A percentile compares a stretch with the other conserved stretches of the same genome.
phyloP scores from a whole-genome alignment of 2,797 vertebrate genomes.

The Nannoperca obscura region DNA sequence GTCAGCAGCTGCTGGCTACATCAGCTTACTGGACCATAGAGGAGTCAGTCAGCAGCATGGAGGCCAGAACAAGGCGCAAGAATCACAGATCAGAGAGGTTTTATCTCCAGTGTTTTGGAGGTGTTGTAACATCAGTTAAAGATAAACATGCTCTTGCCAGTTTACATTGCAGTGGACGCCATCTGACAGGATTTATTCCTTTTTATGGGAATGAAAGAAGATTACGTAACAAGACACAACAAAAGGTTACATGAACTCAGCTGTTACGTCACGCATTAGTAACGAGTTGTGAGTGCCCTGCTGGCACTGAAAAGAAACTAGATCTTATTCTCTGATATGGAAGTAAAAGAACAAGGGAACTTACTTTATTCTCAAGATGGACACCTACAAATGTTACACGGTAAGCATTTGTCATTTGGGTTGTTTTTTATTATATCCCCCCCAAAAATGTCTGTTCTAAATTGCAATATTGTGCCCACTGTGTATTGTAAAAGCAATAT shows the following conservation, averaged over 20 bases:
- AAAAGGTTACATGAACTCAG: slow-evolving; percentile 39
- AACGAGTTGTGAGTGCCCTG: slow-evolving; percentile 8
- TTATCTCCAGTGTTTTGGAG: too few relatives aligned
- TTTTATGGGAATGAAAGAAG: slow-evolving; percentile 14
- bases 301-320: slow-evolving; percentile 3
- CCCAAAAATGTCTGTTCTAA: background rate
- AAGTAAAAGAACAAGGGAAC: background rate
- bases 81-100: too few relatives aligned
- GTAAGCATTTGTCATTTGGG: background rate
- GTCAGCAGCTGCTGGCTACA: too few relatives aligned
- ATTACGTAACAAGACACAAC: slow-evolving; percentile 61
- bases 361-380: background rate
- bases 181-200: background rate
- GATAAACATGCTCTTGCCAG: too few relatives aligned
- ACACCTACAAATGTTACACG: background rate
- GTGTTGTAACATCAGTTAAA: too few relatives aligned
- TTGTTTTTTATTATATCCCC: background rate
- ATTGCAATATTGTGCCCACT: background rate
- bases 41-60: too few relatives aligned
- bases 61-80: too few relatives aligned
- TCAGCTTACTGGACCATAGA: too few relatives aligned
- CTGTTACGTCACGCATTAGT: slow-evolving; percentile 45
- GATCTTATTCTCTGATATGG: background rate
- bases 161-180: too few relatives aligned
- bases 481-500: background rate